These are phyloP conservation scores for Drosophila mayri DNA, from an alignment of 1,140 invertebrate species.

Conservation along the genomic window DNA sequence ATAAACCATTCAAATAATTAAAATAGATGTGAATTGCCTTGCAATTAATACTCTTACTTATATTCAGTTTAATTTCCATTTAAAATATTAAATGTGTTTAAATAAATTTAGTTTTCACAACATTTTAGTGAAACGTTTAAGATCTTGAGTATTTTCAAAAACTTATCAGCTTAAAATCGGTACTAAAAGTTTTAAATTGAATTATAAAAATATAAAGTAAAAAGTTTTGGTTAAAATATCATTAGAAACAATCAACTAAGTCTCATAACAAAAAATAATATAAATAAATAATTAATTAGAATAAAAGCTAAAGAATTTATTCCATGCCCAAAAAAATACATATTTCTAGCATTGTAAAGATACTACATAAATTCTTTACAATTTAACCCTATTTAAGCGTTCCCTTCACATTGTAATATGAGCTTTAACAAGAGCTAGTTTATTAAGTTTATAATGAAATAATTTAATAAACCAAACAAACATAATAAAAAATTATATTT, in stretches of 20 bases:
- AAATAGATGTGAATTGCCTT: neutral
- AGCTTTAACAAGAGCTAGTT: too few species aligned
- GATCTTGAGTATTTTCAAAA: too few species aligned
- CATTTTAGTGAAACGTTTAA: too few species aligned
- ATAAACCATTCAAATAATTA: neutral
- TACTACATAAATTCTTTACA: neutral
- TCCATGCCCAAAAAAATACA: neutral
- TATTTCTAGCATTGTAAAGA: neutral
- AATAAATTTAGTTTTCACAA: too few species aligned
- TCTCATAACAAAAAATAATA: neutral
- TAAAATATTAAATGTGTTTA: too few species aligned
- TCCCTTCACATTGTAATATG: neutral
- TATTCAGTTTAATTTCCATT: too few species aligned
- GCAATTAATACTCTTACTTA: too few species aligned
- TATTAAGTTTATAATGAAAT: neutral
- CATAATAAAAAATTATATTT: neutral
- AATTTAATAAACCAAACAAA: neutral
- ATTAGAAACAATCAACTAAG: neutral
- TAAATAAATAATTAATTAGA: neutral
- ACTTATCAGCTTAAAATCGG: too few species aligned
- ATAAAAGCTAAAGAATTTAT: neutral
- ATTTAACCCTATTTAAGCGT: neutral
- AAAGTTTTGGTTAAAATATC: neutral
- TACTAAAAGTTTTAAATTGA: too few species aligned
- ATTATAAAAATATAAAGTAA: neutral